phyloP scores from a whole-genome alignment of 2,888 invertebrate species.

The Exocentrus adspersus region DNA sequence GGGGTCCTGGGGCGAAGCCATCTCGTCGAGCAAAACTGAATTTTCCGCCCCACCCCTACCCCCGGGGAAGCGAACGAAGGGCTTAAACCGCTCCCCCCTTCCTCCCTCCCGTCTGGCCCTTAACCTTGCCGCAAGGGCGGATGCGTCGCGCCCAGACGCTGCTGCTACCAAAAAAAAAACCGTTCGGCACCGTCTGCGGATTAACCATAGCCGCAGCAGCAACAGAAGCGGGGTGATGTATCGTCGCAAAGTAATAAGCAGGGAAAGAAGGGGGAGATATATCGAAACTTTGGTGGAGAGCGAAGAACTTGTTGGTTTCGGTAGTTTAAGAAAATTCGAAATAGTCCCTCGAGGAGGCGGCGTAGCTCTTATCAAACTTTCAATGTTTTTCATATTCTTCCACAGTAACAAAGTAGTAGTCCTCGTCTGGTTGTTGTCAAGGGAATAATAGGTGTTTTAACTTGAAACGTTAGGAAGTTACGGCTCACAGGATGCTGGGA shows the following conservation, averaged over 20 bases:
- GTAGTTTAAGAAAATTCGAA: too few relatives aligned
- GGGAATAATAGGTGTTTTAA: too few relatives aligned
- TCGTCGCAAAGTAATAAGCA: background rate
- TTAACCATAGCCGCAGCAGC: too few relatives aligned
- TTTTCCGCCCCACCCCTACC: background rate
- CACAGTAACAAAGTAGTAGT: too few relatives aligned
- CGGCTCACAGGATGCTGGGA: too few relatives aligned
- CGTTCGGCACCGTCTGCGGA: background rate
- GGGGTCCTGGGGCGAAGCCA: background rate
- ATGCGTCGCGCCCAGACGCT: background rate
- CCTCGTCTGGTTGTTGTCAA: too few relatives aligned
- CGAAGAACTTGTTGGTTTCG: too few relatives aligned
- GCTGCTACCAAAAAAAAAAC: too few relatives aligned
- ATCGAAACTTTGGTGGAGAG: background rate
- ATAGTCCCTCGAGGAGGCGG: too few relatives aligned
- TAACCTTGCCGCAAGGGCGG: background rate
- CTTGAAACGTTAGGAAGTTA: too few relatives aligned
- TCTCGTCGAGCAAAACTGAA: background rate
- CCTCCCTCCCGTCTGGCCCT: constrained; percentile 3
- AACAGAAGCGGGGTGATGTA: background rate
- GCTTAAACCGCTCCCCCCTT: background rate
- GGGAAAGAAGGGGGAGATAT: background rate
- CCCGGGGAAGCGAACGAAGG: background rate
- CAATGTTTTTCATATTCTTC: too few relatives aligned
- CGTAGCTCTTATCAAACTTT: too few relatives aligned